Percentiles rank a stretch among this genome's conserved stretches.
Evolutionary conservation across 2,797 vertebrate species (phyloP).

Genomic region (Crocodylus rhombifer): DNA sequence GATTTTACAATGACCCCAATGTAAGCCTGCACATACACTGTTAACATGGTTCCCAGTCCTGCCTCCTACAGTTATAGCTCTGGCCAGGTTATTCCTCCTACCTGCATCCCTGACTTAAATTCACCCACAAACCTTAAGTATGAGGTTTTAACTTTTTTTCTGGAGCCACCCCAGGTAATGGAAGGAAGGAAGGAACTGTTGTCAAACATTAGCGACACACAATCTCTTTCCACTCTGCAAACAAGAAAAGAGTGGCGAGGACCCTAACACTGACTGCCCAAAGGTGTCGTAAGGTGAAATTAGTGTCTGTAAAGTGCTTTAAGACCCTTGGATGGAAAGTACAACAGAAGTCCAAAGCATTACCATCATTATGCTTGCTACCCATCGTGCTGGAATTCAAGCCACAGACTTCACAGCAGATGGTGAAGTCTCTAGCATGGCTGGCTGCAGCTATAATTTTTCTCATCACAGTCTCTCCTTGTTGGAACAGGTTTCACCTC

Average conservation of each 20-base stretch:
- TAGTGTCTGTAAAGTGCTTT: not conserved
- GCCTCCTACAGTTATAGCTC: not conserved
- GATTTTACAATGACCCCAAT: not conserved
- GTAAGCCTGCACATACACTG: not conserved
- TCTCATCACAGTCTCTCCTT: slow-evolving; percentile 37
- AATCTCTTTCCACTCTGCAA: slow-evolving; percentile 13
- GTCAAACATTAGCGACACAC: not conserved
- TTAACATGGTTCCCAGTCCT: not conserved
- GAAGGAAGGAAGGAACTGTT: not conserved
- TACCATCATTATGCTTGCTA: slow-evolving; percentile 47
- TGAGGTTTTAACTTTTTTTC: not conserved
- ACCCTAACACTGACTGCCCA: slow-evolving; percentile 5
- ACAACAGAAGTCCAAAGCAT: slow-evolving; percentile 61
- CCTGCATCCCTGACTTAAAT: not conserved
- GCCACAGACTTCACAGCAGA: slow-evolving; percentile 52
- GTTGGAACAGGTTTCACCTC: slow-evolving; percentile 48
- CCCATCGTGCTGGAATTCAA: slow-evolving; percentile 24
- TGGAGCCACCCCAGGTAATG: not conserved
- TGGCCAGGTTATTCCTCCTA: not conserved
- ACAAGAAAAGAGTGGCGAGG: not conserved
- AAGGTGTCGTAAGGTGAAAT: not conserved
- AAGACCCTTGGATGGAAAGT: slow-evolving; percentile 50
- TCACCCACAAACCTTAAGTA: not conserved
- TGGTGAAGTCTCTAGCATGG: not conserved
- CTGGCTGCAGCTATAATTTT: slow-evolving; percentile 28